phyloP scores from a whole-genome alignment of 1,140 invertebrate species.

The Zeugodacus cucurbitae region DNA sequence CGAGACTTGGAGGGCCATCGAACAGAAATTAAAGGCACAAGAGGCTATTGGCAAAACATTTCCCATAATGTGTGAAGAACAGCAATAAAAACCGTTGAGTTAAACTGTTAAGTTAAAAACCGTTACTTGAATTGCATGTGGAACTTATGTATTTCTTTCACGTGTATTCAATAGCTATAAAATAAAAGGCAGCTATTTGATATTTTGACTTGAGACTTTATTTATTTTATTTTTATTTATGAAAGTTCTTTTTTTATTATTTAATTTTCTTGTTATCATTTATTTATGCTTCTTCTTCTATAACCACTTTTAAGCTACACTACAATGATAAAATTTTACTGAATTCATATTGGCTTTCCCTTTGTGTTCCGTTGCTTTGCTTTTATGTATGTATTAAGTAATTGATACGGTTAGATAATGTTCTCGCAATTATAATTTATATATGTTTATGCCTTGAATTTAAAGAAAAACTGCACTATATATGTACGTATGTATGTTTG shows the following conservation, averaged over 20 bases:
- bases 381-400: neutral
- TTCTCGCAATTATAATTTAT: neutral
- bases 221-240: conserved; percentile 25
- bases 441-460: neutral
- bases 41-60: conserved; percentile 52
- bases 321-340: conserved; percentile 8
- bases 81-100: neutral
- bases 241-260: neutral
- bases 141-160: neutral
- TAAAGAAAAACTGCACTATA: neutral
- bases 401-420: neutral
- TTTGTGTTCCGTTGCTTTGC: neutral
- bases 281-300: neutral
- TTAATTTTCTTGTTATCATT: neutral
- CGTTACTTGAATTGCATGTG: neutral
- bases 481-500: neutral
- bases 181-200: neutral
- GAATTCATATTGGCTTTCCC: neutral
- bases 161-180: neutral
- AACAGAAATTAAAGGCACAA: conserved; percentile 45
- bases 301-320: conserved; percentile 21
- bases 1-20: conserved; percentile 70
- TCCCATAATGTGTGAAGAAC: conserved; percentile 35
- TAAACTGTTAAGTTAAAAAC: neutral
- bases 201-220: neutral